phyloP scores from a whole-genome alignment of 2,888 invertebrate genomes.

The Gymnoscelis rufifasciata region DNA sequence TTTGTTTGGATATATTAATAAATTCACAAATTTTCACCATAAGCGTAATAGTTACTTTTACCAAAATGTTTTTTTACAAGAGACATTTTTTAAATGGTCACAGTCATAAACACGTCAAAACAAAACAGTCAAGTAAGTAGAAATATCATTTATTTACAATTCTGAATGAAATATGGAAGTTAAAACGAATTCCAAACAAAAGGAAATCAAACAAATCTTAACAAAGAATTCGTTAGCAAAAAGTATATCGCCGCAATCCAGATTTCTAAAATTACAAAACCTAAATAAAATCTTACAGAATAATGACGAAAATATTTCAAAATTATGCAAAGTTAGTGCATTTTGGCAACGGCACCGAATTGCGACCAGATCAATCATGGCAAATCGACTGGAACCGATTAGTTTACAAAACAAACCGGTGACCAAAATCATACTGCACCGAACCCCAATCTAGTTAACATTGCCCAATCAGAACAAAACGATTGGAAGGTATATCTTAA shows the following conservation, averaged over 20 bases:
- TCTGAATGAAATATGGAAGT: too few species aligned
- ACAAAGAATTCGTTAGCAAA: neutral
- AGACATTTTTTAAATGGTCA: too few species aligned
- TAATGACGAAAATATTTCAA: conserved; percentile 24
- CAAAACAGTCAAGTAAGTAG: too few species aligned
- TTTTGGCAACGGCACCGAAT: conserved; percentile 21
- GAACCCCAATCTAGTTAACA: conserved; percentile 7
- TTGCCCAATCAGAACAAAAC: conserved; percentile 12
- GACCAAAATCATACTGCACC: conserved; percentile 8
- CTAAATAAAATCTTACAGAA: conserved; percentile 11
- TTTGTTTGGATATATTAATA: too few species aligned
- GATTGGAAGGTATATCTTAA: too few species aligned
- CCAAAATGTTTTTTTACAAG: too few species aligned
- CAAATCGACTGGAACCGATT: conserved; percentile 24
- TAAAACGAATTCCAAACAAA: too few species aligned
- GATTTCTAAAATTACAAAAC: conserved; percentile 15
- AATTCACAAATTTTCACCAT: too few species aligned
- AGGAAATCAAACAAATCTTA: neutral
- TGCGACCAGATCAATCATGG: conserved; percentile 14
- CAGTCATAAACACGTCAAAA: too few species aligned
- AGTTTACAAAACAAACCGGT: conserved; percentile 19
- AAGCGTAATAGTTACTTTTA: too few species aligned
- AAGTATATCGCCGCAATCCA: neutral
- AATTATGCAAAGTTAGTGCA: conserved; percentile 23
- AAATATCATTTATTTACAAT: too few species aligned